Conservation (phyloP, 2,113 vertebrate species). For the Neotoma lepida region DNA sequence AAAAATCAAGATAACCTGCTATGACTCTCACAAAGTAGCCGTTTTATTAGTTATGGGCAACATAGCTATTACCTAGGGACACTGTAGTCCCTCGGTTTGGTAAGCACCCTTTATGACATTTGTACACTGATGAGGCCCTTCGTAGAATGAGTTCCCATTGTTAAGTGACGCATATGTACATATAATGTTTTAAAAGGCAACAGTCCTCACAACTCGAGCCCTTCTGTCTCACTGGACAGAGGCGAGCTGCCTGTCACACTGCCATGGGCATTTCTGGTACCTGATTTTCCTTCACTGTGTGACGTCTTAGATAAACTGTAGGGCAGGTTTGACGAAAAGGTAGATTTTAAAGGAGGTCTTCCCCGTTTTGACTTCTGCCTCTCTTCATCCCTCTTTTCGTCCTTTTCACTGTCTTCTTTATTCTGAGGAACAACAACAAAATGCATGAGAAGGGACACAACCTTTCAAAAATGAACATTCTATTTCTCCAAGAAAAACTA, state of each 20-base stretch:
- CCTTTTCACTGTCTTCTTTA: slow-evolving; percentile 93
- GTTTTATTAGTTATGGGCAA: neutral
- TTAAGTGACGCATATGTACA: neutral
- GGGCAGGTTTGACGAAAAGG: slow-evolving; percentile 86
- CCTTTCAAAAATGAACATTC: slow-evolving; percentile 38
- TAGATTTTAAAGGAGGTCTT: slow-evolving; percentile 93
- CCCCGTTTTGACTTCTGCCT: slow-evolving; percentile 92
- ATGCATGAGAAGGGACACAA: slow-evolving; percentile 11
- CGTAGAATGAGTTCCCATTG: neutral
- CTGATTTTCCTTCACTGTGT: slow-evolving; percentile 88
- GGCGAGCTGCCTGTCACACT: slow-evolving; percentile 80
- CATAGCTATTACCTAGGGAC: neutral
- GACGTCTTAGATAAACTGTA: slow-evolving; percentile 89
- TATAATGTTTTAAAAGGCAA: slow-evolving; percentile 38
- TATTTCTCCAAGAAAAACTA: slow-evolving; percentile 32
- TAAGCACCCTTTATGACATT: neutral
- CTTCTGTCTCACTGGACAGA: slow-evolving; percentile 87
- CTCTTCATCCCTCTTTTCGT: slow-evolving; percentile 91
- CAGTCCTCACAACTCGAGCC: slow-evolving; percentile 52
- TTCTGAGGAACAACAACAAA: slow-evolving; percentile 85
- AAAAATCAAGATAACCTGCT: slow-evolving; percentile 2
- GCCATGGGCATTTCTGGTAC: slow-evolving; percentile 81
- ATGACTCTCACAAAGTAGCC: neutral
- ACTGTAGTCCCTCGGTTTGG: neutral
- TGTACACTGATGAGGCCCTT: neutral